A percentile compares a stretch with the other conserved stretches of the same genome.
phyloP scores from a whole-genome alignment of 2,797 vertebrate species.

The Halcyon leucocephala region DNA sequence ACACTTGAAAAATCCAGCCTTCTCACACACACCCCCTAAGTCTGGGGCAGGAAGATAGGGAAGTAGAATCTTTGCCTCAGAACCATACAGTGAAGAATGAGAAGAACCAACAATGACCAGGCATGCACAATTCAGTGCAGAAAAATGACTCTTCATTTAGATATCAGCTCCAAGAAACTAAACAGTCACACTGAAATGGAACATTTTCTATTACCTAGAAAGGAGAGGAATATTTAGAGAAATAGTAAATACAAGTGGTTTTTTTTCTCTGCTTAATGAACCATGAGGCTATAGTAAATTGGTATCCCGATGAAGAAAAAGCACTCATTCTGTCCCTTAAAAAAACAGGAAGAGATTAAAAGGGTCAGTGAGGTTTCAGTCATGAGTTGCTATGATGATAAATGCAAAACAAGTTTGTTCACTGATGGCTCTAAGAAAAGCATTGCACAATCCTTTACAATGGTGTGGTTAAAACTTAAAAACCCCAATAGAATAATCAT shows the following conservation, averaged over 20 bases:
- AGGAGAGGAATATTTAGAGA: neutral
- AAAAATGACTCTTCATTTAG: neutral
- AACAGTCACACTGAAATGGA: neutral
- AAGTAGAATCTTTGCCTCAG: neutral
- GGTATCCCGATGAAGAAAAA: neutral
- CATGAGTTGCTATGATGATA: conserved; percentile 28
- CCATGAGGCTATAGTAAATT: neutral
- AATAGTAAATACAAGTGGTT: neutral
- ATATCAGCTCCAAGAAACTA: neutral
- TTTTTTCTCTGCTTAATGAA: neutral
- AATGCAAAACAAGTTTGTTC: conserved; percentile 31
- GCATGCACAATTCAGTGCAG: fast-evolving
- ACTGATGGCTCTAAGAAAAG: conserved; percentile 16
- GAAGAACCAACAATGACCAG: neutral
- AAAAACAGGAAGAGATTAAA: neutral
- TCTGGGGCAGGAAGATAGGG: neutral
- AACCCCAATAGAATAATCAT: conserved; percentile 27
- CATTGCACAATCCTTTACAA: conserved; percentile 40
- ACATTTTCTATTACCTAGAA: neutral
- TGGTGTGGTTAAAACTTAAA: neutral
- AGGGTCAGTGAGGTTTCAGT: neutral
- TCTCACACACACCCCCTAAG: neutral
- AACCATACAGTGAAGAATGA: neutral
- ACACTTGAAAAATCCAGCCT: neutral
- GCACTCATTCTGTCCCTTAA: neutral